These are phyloP conservation scores for Hemitrygon akajei DNA, from an alignment of 2,797 vertebrate species.

Conservation along the genomic window DNA sequence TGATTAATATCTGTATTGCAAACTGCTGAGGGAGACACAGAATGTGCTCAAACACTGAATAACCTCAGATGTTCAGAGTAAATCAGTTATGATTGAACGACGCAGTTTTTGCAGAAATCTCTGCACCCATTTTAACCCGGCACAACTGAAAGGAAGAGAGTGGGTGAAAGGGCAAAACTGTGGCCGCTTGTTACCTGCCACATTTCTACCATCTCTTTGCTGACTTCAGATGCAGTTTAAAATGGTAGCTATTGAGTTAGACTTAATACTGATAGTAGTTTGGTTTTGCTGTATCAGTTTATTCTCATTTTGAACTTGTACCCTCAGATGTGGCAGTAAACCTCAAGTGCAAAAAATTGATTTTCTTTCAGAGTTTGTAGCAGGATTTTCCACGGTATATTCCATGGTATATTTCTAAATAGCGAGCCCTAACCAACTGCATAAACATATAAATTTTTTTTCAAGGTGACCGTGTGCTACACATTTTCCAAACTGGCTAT, in stretches of 20 bases:
- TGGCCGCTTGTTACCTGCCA: too few species aligned
- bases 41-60: not conserved
- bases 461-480: not conserved
- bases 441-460: not conserved
- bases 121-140: not conserved
- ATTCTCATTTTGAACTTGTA: not conserved
- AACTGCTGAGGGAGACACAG: not conserved
- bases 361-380: not conserved
- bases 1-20: not conserved
- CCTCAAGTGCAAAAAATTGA: not conserved
- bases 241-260: not conserved
- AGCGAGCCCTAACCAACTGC: not conserved
- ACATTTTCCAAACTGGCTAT: not conserved
- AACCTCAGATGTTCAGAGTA: not conserved
- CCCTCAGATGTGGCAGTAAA: not conserved
- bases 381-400: not conserved
- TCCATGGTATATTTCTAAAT: not conserved
- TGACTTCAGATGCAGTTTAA: not conserved
- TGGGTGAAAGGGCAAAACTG: not conserved
- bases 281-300: not conserved
- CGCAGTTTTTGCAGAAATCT: not conserved
- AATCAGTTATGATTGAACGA: not conserved
- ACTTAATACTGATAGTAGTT: not conserved
- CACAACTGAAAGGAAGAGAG: not conserved
- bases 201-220: not conserved